Percentiles rank a stretch among this genome's conserved stretches.
Conservation (phyloP, 1,140 invertebrate species). For the Oscheius sp. region DNA sequence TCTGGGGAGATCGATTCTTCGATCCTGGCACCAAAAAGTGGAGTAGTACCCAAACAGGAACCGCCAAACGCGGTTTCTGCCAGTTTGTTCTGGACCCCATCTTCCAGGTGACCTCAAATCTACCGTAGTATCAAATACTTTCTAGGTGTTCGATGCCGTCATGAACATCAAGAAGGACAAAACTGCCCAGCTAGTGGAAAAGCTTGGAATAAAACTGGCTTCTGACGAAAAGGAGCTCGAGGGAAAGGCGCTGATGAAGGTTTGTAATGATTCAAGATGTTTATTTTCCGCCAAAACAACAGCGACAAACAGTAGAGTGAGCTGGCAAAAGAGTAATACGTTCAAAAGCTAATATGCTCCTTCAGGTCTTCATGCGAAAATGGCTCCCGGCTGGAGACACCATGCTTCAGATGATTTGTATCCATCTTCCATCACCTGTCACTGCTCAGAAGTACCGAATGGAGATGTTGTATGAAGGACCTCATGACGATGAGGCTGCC, state of each 20-base stretch:
- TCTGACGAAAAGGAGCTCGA: conserved; percentile 93
- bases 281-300: background rate
- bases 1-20: conserved; percentile 96
- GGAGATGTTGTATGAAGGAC: conserved; percentile 97
- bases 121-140: background rate
- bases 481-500: conserved; percentile 92
- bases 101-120: too few species aligned
- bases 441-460: conserved; percentile 97
- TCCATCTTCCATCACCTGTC: conserved; percentile 96
- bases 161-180: conserved; percentile 98
- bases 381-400: conserved; percentile 99
- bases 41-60: conserved; percentile 79
- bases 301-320: background rate
- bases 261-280: conserved; percentile 60
- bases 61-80: conserved; percentile 90
- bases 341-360: conserved; percentile 11
- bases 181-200: conserved; percentile 77
- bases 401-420: conserved; percentile 99
- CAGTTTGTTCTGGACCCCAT: conserved; percentile 98
- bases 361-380: conserved; percentile 87
- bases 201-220: conserved; percentile 85
- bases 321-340: background rate
- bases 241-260: conserved; percentile 65
- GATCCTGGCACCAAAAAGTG: conserved; percentile 95
- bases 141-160: conserved; percentile 80